These are phyloP conservation scores for Drosophila ananassae DNA, from an alignment of 1,140 invertebrate species.

Conservation along the genomic window DNA sequence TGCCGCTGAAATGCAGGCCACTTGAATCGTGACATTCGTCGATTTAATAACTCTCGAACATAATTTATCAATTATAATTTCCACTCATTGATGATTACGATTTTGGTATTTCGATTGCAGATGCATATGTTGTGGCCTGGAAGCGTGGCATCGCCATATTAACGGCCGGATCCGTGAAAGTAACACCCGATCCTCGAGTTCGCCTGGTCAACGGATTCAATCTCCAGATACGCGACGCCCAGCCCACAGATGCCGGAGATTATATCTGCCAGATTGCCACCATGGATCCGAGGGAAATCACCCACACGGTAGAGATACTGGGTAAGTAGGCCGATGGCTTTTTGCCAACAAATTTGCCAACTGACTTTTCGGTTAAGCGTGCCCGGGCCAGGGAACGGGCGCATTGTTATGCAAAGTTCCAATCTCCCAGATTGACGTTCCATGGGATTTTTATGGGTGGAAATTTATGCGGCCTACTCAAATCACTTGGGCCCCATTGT, in stretches of 20 bases:
- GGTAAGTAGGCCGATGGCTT: conserved; percentile 84
- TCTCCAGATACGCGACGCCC: conserved; percentile 86
- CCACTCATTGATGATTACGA: conserved; percentile 11
- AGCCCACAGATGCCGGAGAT: conserved; percentile 86
- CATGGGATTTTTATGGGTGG: conserved; percentile 57
- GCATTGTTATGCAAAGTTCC: conserved; percentile 75
- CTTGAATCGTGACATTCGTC: conserved; percentile 38
- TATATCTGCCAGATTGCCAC: conserved; percentile 87
- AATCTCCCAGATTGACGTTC: conserved; percentile 42
- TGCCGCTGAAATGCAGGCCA: conserved; percentile 10
- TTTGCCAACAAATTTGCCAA: conserved; percentile 31
- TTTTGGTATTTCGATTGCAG: conserved; percentile 52
- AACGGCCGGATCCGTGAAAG: conserved; percentile 86
- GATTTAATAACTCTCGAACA: conserved; percentile 68
- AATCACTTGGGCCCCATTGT: conserved; percentile 81
- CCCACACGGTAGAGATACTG: conserved; percentile 86
- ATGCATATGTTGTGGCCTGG: conserved; percentile 86
- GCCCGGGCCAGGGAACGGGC: not conserved
- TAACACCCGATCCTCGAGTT: conserved; percentile 86
- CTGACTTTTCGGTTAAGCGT: conserved; percentile 27
- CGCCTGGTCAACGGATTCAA: conserved; percentile 85
- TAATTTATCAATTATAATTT: conserved; percentile 64
- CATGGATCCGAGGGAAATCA: conserved; percentile 86
- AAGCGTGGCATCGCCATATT: conserved; percentile 86
- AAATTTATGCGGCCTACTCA: conserved; percentile 72